These are phyloP conservation scores for Tipula lateralis DNA, from an alignment of 2,888 invertebrate species.

Conservation along the genomic window DNA sequence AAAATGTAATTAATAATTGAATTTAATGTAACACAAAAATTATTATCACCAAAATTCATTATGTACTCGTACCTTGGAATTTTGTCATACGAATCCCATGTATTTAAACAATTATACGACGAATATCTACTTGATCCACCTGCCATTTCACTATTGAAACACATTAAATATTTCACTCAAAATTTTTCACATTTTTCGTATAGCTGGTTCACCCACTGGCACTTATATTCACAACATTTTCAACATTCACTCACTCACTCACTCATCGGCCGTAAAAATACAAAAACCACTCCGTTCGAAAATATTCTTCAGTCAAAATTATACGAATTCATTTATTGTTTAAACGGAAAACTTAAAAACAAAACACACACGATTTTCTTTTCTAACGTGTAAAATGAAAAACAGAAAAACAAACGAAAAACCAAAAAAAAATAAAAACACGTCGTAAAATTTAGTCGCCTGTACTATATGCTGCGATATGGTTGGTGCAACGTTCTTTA, in stretches of 20 bases:
- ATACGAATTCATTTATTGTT: not conserved
- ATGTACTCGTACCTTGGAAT: slow-evolving; percentile 93
- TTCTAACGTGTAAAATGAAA: not conserved
- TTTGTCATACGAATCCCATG: slow-evolving; percentile 87
- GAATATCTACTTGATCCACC: slow-evolving; percentile 69
- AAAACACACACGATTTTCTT: not conserved
- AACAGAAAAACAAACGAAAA: not conserved
- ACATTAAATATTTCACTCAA: not conserved
- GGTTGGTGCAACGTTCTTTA: not conserved
- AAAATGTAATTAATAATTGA: not conserved
- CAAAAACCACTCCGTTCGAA: not conserved
- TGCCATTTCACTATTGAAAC: slow-evolving; percentile 46
- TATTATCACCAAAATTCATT: slow-evolving; percentile 31
- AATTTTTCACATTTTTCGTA: not conserved
- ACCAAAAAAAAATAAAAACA: slow-evolving; percentile 1
- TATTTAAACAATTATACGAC: slow-evolving; percentile 82
- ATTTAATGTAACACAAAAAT: not conserved
- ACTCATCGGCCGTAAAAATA: no score
- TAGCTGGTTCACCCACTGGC: not conserved
- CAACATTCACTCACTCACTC: not conserved
- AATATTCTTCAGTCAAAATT: not conserved
- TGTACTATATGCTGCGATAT: not conserved
- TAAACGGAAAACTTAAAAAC: no score
- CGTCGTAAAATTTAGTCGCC: not conserved
- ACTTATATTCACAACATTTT: not conserved